Percentiles rank a stretch among this genome's conserved stretches.
Evolutionary conservation across 64 coral and sea anemone genomes (phyloP).

Genomic region (Cladopsammia gracilis): DNA sequence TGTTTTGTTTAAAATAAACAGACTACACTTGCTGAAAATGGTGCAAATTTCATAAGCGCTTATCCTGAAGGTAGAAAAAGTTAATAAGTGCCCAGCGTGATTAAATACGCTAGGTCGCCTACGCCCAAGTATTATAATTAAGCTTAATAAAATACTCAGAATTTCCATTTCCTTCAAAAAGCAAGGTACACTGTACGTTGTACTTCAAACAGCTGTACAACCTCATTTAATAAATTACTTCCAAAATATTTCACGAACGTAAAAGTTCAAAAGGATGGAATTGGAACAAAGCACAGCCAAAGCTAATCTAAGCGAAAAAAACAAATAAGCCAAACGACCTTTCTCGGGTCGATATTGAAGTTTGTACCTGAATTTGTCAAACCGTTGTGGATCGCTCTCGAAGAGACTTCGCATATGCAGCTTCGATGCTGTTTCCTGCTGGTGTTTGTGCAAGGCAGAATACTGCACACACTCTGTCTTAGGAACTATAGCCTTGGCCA

Average conservation of each 20-base stretch:
- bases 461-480: slow-evolving; percentile 37
- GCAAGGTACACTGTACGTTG: neutral
- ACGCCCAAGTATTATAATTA: too few species aligned
- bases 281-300: neutral
- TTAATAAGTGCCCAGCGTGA: too few species aligned
- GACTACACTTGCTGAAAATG: too few species aligned
- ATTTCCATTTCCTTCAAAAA: neutral
- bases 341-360: neutral
- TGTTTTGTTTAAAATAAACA: too few species aligned
- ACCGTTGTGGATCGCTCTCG: slow-evolving; percentile 59
- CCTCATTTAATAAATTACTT: neutral
- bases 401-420: slow-evolving; percentile 86
- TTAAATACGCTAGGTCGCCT: too few species aligned
- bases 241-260: neutral
- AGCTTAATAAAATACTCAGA: too few species aligned
- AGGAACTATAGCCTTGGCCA: slow-evolving; percentile 35
- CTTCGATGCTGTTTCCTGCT: slow-evolving; percentile 45
- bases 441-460: slow-evolving; percentile 58
- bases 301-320: neutral
- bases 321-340: neutral
- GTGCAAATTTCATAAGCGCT: too few species aligned
- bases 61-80: too few species aligned
- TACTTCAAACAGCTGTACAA: neutral
- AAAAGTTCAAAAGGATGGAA: neutral
- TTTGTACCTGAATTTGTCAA: slow-evolving; percentile 81